A percentile compares a stretch with the other conserved stretches of the same genome.
phyloP scores from a whole-genome alignment of 1,140 invertebrate genomes.

The Drosophila sproati region DNA sequence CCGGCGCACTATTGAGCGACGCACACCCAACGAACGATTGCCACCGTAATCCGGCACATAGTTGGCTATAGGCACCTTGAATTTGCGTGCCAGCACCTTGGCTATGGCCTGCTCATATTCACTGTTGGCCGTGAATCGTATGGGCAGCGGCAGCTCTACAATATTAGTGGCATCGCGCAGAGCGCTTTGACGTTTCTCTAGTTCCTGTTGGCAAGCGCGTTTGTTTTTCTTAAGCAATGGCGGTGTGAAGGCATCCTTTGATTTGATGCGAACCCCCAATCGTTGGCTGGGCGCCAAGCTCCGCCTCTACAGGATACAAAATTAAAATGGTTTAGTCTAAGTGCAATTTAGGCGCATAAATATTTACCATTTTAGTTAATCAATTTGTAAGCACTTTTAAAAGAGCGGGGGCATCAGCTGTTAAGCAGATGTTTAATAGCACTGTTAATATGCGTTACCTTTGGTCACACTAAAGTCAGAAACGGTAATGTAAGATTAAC shows the following conservation, averaged over 20 bases:
- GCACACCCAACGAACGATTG: constrained; percentile 88
- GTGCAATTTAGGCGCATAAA: not conserved
- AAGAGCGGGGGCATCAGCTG: constrained; percentile 31
- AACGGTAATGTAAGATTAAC: too few species aligned
- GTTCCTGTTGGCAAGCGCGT: constrained; percentile 64
- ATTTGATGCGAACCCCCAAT: constrained; percentile 30
- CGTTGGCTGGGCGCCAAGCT: constrained; percentile 78
- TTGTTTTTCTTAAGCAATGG: constrained; percentile 76
- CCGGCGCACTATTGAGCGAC: constrained; percentile 88
- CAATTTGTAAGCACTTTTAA: constrained; percentile 14
- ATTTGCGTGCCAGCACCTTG: constrained; percentile 94
- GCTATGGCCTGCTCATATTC: constrained; percentile 89
- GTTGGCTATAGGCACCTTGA: constrained; percentile 97
- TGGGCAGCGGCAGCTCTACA: constrained; percentile 36
- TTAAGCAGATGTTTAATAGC: not conserved
- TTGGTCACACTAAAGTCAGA: constrained; percentile 1
- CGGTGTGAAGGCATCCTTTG: constrained; percentile 59
- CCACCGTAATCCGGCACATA: constrained; percentile 90
- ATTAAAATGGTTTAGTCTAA: not conserved
- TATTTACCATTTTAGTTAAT: constrained; percentile 56
- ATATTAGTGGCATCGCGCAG: constrained; percentile 44
- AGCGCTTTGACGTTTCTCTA: constrained; percentile 40
- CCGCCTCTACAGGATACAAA: constrained; percentile 52
- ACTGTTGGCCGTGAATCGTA: constrained; percentile 75
- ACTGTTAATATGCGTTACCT: not conserved